These are phyloP conservation scores for Murina feae DNA, from an alignment of 2,113 vertebrate species.

Conservation along the genomic window DNA sequence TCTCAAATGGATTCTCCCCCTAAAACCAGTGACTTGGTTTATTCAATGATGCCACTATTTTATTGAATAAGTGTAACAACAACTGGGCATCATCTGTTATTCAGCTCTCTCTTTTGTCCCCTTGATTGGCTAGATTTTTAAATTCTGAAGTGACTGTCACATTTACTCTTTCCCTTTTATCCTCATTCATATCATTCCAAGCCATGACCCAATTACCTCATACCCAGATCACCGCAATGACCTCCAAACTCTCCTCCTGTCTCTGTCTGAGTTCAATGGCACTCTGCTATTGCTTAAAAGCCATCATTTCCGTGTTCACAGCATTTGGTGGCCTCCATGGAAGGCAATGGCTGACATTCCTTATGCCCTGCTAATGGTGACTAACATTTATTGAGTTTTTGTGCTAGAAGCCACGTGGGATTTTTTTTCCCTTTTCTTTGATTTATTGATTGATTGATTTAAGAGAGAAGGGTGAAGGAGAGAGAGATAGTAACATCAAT, in stretches of 20 bases:
- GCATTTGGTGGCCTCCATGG: background rate
- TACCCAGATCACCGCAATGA: background rate
- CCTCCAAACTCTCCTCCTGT: background rate
- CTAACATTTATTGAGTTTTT: background rate
- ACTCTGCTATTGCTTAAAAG: background rate
- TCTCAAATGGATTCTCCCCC: background rate
- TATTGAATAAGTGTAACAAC: too few relatives aligned
- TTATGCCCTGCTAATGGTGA: background rate
- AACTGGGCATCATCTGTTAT: background rate
- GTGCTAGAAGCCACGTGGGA: background rate
- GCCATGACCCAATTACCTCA: constrained; percentile 55
- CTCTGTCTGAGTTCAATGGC: background rate
- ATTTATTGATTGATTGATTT: too few relatives aligned
- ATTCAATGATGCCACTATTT: background rate
- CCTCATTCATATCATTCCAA: constrained; percentile 47
- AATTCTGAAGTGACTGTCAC: constrained; percentile 12
- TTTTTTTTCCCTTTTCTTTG: background rate
- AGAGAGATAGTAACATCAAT: too few relatives aligned
- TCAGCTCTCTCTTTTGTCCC: background rate
- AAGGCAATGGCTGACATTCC: background rate
- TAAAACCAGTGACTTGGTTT: background rate
- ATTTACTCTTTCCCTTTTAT: constrained; percentile 29
- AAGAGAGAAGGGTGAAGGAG: too few relatives aligned
- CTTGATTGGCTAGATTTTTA: background rate
- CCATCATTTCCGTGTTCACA: background rate